Base-by-base conservation (phyloP, 2,888 invertebrate genomes). In the Steinernema hermaphroditum region DNA sequence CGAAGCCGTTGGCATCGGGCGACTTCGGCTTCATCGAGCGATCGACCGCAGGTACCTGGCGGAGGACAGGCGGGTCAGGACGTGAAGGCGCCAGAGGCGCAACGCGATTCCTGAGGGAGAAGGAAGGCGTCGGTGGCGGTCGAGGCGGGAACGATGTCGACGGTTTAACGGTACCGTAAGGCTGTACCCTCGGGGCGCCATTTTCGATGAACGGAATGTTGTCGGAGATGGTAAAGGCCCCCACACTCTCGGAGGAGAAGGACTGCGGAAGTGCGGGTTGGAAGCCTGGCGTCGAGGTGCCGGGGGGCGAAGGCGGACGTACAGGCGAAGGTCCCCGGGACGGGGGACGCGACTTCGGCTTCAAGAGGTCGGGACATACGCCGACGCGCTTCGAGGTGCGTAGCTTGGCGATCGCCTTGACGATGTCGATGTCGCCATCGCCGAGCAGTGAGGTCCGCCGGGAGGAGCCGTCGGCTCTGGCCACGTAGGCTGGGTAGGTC, bases 401-500 rank as follows among this genome's bases (percentile, higher is more conserved):
- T 12, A 50, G n/a, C 14, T 62, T 62, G 1, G 62, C 62, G 27
- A 34, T 62, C 62, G 62, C 34, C 1, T 62, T 62, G 32, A 32
- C 62, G 16, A 62, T 62, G 14, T 62, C 62, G 19, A 50, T 50
- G 1, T 62, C 62, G 4, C 34, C 32, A 14, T 62, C 62, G 34
- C 29, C 32, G 12, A 29, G 62, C 16, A 62, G 62, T n/a, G 34
- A 62, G 1, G 29, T 29, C 16, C 62, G 22, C 32, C 62, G 62
- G 29, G n/a, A 32, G 14, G 29, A 24, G 19, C 54, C 54, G 14
- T 24, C 32, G 1, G 62, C 16, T 16, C 34, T 29, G 32, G 29
- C 62, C 34, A 62, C 62, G n/a, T 62, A 62, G 12, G 62, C 29
- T n/a, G 62, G 62, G 32, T n/a, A 62, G 1, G 32, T 16, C 6